A percentile compares a stretch with the other conserved stretches of the same genome.
Conservation (phyloP, 2,113 vertebrate species). For the Varanus komodoensis region DNA sequence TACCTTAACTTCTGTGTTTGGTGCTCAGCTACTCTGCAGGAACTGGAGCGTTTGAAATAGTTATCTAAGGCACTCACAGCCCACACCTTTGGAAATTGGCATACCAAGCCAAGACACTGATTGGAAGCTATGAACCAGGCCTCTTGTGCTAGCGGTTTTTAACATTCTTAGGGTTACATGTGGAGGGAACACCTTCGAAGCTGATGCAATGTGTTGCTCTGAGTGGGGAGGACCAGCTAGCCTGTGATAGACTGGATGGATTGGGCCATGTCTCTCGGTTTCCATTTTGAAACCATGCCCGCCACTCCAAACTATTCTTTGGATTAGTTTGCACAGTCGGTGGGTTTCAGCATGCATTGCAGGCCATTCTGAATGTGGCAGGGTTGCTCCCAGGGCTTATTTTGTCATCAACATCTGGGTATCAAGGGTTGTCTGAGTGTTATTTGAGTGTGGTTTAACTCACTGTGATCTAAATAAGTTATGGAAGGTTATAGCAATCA, state of each 20-base stretch:
- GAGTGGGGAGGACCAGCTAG: not conserved
- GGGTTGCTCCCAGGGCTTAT: too few species aligned
- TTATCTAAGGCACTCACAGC: not conserved
- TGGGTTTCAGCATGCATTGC: too few species aligned
- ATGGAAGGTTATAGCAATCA: too few species aligned
- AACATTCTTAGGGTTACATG: not conserved
- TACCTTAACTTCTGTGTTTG: constrained; percentile 13
- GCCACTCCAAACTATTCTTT: not conserved
- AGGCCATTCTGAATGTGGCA: too few species aligned
- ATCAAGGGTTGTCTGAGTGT: too few species aligned
- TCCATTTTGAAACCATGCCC: not conserved
- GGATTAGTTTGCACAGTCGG: too few species aligned
- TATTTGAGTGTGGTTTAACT: too few species aligned
- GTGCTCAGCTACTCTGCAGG: not conserved
- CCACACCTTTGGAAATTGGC: not conserved
- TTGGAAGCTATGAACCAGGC: not conserved
- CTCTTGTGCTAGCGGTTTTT: not conserved
- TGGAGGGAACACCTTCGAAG: not conserved
- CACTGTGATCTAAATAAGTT: too few species aligned
- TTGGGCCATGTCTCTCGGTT: not conserved
- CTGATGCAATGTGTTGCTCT: not conserved
- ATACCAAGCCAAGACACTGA: not conserved
- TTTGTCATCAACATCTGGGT: too few species aligned
- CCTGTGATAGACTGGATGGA: not conserved
- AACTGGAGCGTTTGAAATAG: not conserved